Evolutionary conservation across 2,113 vertebrate genomes (phyloP), one percentile per base, ranked within the genome.

Genomic region (Bos taurus): DNA sequence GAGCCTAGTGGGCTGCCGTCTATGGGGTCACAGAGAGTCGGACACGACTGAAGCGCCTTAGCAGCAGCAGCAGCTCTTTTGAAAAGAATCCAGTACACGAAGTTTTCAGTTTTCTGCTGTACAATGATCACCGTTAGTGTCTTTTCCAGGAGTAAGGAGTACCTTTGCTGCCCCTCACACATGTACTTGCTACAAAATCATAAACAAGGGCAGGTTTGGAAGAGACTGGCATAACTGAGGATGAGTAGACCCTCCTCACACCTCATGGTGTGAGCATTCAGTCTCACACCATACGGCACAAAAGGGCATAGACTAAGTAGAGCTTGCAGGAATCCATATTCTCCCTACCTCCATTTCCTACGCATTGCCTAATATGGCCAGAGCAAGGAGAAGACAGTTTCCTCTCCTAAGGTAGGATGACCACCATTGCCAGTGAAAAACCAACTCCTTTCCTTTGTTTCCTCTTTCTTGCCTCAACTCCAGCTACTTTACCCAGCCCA

Each of bases 41-140:
- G 60, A 64, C 30, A 33, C 14, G 2, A 64, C 30, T 33, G 14
- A 64, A 64, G 60, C 7, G 1, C 14, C 59, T 62, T 30, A 62
- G 59, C 28, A 30, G 59, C 59, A 30, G 59, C 60, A 64, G 30
- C 60, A 84, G 26, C 30, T 84, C 93, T 96, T 90, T 87, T 64
- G 97, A 97, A 88, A 83, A 74, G 10, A 95, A 64, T 64, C 62
- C 43, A 19, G 23, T 16, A 96, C 78, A 97, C 8, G 62, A 96
- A 97, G 74, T 91, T 84, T 56, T 4, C 13, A 97, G 54, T 56
- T 60, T 84, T 89, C 19, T 77, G 28, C 57, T 80, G 82, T 81
- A 80, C 7, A 7, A 0, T 88, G 80, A 85, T 82, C 91, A 77
- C 23, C 95, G 40, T 23, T 92, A 16, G 7, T 81, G 36, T 86